Evolutionary conservation across 2,797 vertebrate genomes (phyloP).

Genomic region (Staurois parvus): DNA sequence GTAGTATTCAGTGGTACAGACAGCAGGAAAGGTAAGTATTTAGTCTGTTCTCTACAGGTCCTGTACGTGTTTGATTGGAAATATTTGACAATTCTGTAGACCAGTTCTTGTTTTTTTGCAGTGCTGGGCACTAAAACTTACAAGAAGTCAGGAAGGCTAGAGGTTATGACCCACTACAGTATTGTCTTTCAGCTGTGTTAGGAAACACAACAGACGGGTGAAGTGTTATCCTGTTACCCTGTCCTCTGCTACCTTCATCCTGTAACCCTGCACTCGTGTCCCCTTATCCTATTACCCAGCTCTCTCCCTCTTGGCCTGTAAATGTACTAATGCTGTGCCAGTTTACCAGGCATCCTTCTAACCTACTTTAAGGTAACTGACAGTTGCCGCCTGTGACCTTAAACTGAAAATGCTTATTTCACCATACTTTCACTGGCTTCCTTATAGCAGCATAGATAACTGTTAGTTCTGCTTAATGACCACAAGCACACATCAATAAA

Average conservation of each 20-base stretch:
- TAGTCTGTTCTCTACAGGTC: too few relatives aligned
- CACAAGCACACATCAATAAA: conserved; percentile 22
- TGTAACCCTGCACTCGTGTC: conserved; percentile 38
- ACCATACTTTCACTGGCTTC: conserved; percentile 9
- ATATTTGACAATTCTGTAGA: not conserved
- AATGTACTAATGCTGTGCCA: not conserved
- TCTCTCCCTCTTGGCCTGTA: not conserved
- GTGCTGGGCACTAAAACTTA: not conserved
- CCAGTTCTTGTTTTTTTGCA: not conserved
- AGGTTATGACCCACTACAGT: conserved; percentile 32
- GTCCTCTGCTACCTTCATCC: conserved; percentile 15
- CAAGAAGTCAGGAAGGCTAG: conserved; percentile 29
- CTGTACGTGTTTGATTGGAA: too few relatives aligned
- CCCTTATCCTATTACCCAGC: conserved; percentile 39
- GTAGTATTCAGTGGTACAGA: too few relatives aligned
- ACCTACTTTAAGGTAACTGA: conserved; percentile 8
- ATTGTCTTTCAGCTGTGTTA: conserved; percentile 43
- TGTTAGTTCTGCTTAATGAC: conserved; percentile 24
- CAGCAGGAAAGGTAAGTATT: too few relatives aligned
- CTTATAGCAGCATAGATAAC: conserved; percentile 2
- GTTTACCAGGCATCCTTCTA: not conserved
- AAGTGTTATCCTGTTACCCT: conserved; percentile 41
- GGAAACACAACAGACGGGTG: conserved; percentile 45
- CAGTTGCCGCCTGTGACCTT: conserved; percentile 21
- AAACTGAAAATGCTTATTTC: conserved; percentile 18